Percentiles rank a stretch among this genome's conserved stretches.
phyloP scores from a whole-genome alignment of 2,113 vertebrate genomes.

The Platichthys flesus region DNA sequence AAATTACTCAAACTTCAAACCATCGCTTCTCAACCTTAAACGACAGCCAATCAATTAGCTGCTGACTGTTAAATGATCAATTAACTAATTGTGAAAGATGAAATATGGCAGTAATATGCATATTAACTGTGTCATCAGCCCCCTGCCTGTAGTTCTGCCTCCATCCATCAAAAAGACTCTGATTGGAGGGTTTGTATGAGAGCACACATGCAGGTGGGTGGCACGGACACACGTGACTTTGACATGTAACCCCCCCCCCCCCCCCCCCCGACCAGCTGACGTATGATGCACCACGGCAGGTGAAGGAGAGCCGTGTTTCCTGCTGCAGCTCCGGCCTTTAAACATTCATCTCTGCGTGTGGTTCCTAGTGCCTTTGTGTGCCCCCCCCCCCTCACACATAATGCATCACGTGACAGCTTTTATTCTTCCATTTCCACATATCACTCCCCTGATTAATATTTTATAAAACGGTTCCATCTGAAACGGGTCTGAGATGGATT shows the following conservation, averaged over 20 bases:
- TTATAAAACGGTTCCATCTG: background rate
- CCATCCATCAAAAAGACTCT: constrained; percentile 11
- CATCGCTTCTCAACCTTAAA: background rate
- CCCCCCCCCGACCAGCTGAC: background rate
- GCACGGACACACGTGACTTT: background rate
- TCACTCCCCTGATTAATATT: constrained; percentile 1
- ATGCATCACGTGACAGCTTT: constrained; percentile 13
- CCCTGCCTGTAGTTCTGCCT: background rate
- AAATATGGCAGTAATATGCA: background rate
- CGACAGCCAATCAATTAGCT: background rate
- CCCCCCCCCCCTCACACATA: background rate
- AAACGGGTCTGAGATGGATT: background rate
- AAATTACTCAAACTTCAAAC: background rate
- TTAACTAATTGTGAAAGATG: background rate
- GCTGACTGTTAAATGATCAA: background rate
- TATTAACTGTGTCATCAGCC: background rate
- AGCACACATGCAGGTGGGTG: background rate
- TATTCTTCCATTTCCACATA: background rate
- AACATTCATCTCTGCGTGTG: constrained; percentile 15
- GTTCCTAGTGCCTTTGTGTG: background rate
- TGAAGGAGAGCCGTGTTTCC: constrained; percentile 10
- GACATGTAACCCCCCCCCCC: background rate
- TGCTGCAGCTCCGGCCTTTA: constrained; percentile 21
- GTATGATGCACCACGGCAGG: constrained; percentile 19
- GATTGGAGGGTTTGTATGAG: background rate